Evolutionary conservation across 2,797 vertebrate species (phyloP), one percentile per base, ranked within the genome.

Genomic region (Gobionotothen gibberifrons): DNA sequence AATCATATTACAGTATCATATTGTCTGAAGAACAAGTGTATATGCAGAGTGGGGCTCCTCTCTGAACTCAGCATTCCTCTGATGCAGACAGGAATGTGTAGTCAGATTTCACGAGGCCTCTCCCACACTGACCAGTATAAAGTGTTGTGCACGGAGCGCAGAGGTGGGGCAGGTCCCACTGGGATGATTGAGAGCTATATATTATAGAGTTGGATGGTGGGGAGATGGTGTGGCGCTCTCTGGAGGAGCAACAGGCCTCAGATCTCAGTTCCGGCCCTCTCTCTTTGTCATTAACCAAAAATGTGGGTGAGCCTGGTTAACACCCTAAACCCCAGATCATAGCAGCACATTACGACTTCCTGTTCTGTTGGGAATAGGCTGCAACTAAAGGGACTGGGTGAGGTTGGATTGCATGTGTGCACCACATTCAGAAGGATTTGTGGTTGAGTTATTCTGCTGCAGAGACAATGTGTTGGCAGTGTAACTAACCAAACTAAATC

Each of bases 251-350:
- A 75, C 63, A 79, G 76, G 72, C 79, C 80, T 91, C 86, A 79
- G 79, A 93, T 93, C 89, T 87, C 62, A 74, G 79, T 92, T 90
- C 90, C 78, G 87, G 85, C 79, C 19, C 78, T 67, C 69, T 88
- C 72, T 72, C 72, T 93, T 93, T 93, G 90, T 95, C 93, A 93
- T 92, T 88, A 88, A 88, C 83, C 82, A 95, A 93, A 94, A 93
- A 95, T 95, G 93, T 94, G 94, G 93, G 94, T 92, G 93, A 94
- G 93, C 87, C 92, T 89, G 89, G 94, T 93, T 92, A 94, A 95
- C 93, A 94, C 95, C 94, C 93, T 89, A 85, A 93, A 92, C 75
- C 86, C 78, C 79, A 79, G 83, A 88, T 85, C 87, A 78, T 81
- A 87, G 78, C 82, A 87, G 81, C 83, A 86, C 88, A 92, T 89